phyloP scores from a whole-genome alignment of 2,888 invertebrate genomes.

The Mactromeris polynyma region DNA sequence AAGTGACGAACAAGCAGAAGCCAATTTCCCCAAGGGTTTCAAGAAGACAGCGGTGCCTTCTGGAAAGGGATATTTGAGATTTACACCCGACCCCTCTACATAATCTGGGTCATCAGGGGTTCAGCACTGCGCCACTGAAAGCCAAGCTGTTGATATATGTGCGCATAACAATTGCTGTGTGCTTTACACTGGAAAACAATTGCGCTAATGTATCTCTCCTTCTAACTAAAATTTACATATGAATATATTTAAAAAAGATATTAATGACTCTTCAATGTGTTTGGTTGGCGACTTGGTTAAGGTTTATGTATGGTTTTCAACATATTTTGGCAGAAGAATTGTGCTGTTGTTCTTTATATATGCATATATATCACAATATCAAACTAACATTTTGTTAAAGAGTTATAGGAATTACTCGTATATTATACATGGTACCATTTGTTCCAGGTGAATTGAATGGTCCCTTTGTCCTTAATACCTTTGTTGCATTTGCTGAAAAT shows the following conservation, averaged over 20 bases:
- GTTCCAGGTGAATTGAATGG: no score
- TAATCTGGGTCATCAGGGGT: constrained; percentile 3
- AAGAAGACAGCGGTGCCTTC: constrained; percentile 91
- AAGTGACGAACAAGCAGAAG: constrained; percentile 90
- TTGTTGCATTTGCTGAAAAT: no score
- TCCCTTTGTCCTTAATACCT: no score
- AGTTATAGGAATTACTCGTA: background rate
- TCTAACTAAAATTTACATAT: no score
- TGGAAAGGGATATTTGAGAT: constrained; percentile 93
- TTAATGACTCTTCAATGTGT: no score
- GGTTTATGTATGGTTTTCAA: no score
- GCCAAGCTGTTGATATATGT: background rate
- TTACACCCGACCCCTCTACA: constrained; percentile 76
- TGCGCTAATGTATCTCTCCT: no score
- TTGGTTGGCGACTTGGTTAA: no score
- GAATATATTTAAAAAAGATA: no score
- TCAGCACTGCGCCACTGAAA: background rate
- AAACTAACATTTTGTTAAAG: background rate
- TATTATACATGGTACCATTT: no score
- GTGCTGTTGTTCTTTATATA: background rate
- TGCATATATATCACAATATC: background rate
- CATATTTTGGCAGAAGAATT: no score
- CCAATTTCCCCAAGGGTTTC: constrained; percentile 92
- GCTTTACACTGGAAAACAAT: no score
- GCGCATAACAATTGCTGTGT: background rate